Conservation (phyloP, 2,797 vertebrate species). For the Mareca penelope region DNA sequence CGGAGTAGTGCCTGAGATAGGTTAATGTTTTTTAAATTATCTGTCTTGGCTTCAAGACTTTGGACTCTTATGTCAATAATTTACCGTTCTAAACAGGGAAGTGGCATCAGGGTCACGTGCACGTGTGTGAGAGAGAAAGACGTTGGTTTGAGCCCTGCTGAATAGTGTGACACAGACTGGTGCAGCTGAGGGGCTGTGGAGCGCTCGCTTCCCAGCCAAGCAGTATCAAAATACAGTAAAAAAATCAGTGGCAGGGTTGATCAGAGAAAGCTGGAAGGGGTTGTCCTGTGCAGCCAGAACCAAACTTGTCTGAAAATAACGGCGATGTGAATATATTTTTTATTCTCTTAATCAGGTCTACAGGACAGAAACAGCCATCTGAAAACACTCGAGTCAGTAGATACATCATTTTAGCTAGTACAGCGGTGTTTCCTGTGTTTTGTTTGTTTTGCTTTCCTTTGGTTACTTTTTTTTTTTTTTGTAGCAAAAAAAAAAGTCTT, state of each 20-base stretch:
- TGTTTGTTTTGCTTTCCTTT: background rate
- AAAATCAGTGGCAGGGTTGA: background rate
- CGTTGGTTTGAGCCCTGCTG: background rate
- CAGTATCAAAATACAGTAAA: background rate
- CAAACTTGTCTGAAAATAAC: background rate
- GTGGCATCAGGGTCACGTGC: background rate
- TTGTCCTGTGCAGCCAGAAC: background rate
- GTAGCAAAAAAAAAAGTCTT: background rate
- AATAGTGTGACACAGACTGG: fast-evolving
- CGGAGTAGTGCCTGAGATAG: background rate
- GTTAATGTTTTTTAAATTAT: slow-evolving; percentile 57
- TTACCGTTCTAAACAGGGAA: slow-evolving; percentile 47
- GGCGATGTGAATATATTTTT: background rate
- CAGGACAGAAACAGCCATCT: background rate
- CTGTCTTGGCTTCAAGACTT: slow-evolving; percentile 40
- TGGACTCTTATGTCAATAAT: slow-evolving; percentile 63
- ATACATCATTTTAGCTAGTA: background rate
- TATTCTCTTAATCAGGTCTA: background rate
- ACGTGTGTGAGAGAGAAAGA: background rate
- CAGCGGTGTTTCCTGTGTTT: background rate
- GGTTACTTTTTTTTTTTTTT: background rate
- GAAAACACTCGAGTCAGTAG: background rate
- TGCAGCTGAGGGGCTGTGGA: background rate
- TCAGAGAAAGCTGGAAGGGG: background rate
- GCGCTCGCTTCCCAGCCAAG: background rate